phyloP scores from a whole-genome alignment of 2,113 vertebrate species.

The Megalops atlanticus region DNA sequence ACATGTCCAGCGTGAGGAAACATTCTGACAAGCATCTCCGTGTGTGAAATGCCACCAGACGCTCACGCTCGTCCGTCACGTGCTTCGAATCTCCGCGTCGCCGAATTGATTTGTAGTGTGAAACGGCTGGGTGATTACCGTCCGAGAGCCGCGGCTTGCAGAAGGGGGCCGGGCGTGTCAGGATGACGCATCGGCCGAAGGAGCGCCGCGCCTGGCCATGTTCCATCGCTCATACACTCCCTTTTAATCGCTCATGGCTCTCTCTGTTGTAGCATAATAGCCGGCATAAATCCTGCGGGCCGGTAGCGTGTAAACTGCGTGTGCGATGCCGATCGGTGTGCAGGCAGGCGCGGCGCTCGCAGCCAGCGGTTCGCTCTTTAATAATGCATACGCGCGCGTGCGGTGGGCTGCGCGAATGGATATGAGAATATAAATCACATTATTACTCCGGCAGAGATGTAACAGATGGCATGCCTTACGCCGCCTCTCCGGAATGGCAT shows the following conservation, averaged over 20 bases:
- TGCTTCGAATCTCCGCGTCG: background rate
- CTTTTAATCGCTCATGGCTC: background rate
- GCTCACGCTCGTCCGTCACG: background rate
- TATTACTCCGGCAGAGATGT: background rate
- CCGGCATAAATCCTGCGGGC: background rate
- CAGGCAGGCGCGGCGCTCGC: background rate
- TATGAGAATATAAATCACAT: conserved; percentile 5
- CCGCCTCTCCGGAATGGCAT: background rate
- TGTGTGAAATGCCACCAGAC: background rate
- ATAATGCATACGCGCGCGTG: background rate
- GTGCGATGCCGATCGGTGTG: background rate
- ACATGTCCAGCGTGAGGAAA: background rate
- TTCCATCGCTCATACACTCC: background rate
- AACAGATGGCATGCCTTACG: background rate
- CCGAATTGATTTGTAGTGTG: background rate
- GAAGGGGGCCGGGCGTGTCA: background rate
- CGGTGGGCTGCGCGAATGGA: background rate
- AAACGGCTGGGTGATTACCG: background rate
- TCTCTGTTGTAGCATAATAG: background rate
- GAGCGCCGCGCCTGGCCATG: background rate
- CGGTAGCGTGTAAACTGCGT: background rate
- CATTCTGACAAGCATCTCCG: background rate
- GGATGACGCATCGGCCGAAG: background rate
- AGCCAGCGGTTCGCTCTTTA: background rate
- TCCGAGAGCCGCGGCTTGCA: background rate